Evolutionary conservation across 2,113 vertebrate species (phyloP).

Genomic region (Grammomys surdaster): DNA sequence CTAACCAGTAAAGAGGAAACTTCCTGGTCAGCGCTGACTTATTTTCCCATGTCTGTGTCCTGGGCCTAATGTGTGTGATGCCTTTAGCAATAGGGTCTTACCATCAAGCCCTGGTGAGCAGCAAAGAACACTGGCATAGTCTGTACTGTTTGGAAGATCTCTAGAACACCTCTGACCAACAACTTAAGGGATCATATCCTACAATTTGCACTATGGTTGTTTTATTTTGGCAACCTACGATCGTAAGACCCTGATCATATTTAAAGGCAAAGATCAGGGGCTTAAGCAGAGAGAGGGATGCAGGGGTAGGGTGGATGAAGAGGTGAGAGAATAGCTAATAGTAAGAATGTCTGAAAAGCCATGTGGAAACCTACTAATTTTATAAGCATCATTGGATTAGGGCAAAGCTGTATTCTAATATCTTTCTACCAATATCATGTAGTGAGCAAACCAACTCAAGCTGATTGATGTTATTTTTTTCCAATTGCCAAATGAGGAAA

Average conservation of each 20-base stretch:
- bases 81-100: neutral
- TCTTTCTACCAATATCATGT: neutral
- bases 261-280: neutral
- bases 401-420: neutral
- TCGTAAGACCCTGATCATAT: neutral
- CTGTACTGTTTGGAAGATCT: neutral
- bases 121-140: too few species aligned
- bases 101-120: neutral
- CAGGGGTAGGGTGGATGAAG: too few species aligned
- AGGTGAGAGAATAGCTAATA: neutral
- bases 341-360: neutral
- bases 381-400: neutral
- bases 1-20: neutral
- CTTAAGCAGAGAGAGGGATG: neutral
- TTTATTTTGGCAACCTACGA: neutral
- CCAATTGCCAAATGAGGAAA: slow-evolving; percentile 18
- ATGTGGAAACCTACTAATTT: neutral
- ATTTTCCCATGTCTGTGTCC: neutral
- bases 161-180: neutral
- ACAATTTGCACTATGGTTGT: neutral
- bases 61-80: neutral
- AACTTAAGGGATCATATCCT: neutral
- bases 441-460: neutral
- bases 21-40: neutral
- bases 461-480: neutral